Base-by-base conservation (phyloP, 2,888 invertebrate genomes). In the Agrotis exclamationis region DNA sequence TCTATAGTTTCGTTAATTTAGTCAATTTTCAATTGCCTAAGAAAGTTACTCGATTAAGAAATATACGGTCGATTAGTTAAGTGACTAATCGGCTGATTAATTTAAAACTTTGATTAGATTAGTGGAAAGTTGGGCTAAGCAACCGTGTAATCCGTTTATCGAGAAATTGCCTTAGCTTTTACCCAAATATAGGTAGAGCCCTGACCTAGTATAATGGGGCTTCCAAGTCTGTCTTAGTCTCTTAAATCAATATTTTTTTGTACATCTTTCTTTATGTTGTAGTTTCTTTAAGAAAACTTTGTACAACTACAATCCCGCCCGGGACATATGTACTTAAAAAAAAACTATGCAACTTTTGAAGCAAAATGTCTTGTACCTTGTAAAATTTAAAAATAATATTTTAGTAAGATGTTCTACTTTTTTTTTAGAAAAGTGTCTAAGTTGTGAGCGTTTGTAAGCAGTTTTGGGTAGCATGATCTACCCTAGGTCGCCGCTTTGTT, bases 61-160 rank as follows among this genome's bases (percentile, higher is more conserved):
- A 63, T 65, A 54, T 57, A 62, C 51, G 59, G 45, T 51, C 63
- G 68, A 57, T 74, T 77, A 79, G 24, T 24, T 50, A 45, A 58
- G 56, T 50, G 51, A 51, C 57, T 80, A 79, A 75, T 75, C 45
- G 48, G 48, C 60, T 63, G 68, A 68, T 68, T 74, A 79, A 74
- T 80, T 77, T 39, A 56, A 74, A 77, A 68, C 62, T 58, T 70
- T 70, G 62, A 77, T 78, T 63, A 78, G 79, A 72, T 75, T 78
- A 71, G 63, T 75, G 63, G 45, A 68, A 63, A 47, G 54, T 20
- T 28, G 47, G 71, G 45, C 51, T 71, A 51, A 72, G 63, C 20
- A 56, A 47, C 50, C 54, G 47, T 64, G 64, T 64, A 64, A 64
- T 76, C 39, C 51, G 9, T 78, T 58, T 77, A 59, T 58, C 1